Evolutionary conservation across 2,113 vertebrate species (phyloP).

Genomic region (Antigone vipio): DNA sequence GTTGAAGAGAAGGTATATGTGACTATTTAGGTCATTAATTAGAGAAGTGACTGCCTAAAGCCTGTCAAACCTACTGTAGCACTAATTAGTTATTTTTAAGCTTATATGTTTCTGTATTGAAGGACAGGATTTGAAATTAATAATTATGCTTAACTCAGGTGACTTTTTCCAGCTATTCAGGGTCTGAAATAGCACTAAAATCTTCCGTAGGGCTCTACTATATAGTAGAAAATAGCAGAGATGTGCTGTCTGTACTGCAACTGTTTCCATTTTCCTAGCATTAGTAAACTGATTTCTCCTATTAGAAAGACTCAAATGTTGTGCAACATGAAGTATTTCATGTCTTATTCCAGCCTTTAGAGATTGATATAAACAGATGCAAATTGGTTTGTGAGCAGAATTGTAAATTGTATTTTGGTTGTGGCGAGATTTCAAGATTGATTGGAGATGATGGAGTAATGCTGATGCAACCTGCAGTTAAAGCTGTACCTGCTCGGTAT

Average conservation of each 20-base stretch:
- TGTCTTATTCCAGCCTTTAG: neutral
- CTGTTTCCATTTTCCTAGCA: neutral
- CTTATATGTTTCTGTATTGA: neutral
- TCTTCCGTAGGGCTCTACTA: neutral
- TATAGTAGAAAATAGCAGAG: neutral
- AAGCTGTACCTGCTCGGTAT: neutral
- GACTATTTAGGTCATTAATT: neutral
- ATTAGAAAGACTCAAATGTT: neutral
- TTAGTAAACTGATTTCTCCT: neutral
- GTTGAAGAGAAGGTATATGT: neutral
- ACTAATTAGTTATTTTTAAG: neutral
- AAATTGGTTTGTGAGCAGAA: neutral
- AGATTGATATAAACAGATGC: neutral
- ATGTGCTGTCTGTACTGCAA: neutral
- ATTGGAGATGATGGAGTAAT: fast-evolving
- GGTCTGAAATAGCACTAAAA: neutral
- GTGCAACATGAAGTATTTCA: neutral
- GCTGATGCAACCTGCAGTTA: neutral
- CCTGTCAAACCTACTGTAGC: neutral
- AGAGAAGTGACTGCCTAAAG: neutral
- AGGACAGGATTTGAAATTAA: neutral
- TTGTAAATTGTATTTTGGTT: neutral
- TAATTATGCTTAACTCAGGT: neutral
- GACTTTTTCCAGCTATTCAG: neutral
- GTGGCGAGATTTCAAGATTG: neutral